Evolutionary conservation across 1,140 invertebrate species (phyloP).

Genomic region (Tetragonula clypearis): DNA sequence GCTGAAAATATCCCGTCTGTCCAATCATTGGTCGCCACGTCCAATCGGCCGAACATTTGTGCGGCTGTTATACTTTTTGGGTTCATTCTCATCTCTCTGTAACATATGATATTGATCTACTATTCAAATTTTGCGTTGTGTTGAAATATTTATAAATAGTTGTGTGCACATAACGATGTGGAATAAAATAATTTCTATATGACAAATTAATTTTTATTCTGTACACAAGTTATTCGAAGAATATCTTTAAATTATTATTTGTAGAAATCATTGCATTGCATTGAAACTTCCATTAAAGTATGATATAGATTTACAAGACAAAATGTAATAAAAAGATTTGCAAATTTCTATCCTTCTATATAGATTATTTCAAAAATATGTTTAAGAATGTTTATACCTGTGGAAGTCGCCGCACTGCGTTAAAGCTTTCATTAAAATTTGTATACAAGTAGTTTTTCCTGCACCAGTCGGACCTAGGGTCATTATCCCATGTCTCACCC

Average conservation of each 20-base stretch:
- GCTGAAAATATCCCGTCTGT: constrained; percentile 99
- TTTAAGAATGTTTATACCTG: constrained; percentile 81
- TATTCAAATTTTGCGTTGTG: no score
- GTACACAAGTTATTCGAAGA: no score
- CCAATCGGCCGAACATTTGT: constrained; percentile 98
- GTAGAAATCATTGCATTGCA: no score
- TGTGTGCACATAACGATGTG: no score
- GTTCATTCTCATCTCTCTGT: constrained; percentile 98
- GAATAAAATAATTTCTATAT: no score
- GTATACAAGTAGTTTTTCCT: constrained; percentile 98
- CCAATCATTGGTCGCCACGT: constrained; percentile 99
- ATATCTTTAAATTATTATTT: not conserved
- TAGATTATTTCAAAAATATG: not conserved
- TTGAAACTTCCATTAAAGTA: no score
- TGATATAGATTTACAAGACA: no score
- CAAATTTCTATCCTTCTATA: not conserved
- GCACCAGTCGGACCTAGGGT: constrained; percentile 96
- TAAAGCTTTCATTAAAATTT: constrained; percentile 96
- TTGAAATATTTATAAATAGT: no score
- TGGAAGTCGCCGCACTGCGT: constrained; percentile 92
- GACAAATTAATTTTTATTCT: no score
- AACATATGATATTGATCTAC: not conserved
- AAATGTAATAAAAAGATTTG: not conserved
- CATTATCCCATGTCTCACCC: constrained; percentile 98
- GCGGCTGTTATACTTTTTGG: constrained; percentile 98